Conservation (phyloP, 1,140 invertebrate species). For the Sipha flava region DNA sequence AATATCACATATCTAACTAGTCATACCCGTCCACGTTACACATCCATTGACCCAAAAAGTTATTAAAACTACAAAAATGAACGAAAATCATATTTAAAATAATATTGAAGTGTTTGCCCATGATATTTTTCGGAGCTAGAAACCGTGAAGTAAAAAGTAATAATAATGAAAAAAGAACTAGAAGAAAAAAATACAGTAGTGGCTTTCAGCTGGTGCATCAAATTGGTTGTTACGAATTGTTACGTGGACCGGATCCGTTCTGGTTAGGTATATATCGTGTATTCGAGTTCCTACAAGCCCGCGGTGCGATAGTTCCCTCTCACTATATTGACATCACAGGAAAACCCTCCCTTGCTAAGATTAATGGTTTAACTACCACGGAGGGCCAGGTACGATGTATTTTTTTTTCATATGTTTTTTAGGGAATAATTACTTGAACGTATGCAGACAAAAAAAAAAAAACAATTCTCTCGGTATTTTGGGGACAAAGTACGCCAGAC, state of each 20-base stretch:
- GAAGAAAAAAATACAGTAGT: background rate
- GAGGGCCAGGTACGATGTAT: background rate
- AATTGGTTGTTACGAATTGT: slow-evolving; percentile 27
- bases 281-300: too few species aligned
- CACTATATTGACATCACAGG: background rate
- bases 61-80: too few species aligned
- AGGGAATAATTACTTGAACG: background rate
- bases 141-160: background rate
- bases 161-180: background rate
- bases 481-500: background rate
- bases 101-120: background rate
- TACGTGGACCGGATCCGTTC: slow-evolving; percentile 23
- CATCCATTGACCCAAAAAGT: too few species aligned
- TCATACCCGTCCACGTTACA: too few species aligned
- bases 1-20: too few species aligned
- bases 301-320: background rate
- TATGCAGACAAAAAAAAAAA: background rate
- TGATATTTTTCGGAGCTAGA: background rate
- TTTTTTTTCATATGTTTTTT: background rate
- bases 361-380: slow-evolving; percentile 4
- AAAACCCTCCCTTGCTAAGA: background rate
- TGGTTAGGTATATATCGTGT: background rate
- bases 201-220: slow-evolving; percentile 7
- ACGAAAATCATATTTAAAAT: background rate
- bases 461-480: background rate